These are phyloP conservation scores for Drosophila setosimentum DNA, from an alignment of 2,888 invertebrate genomes.

Conservation along the genomic window DNA sequence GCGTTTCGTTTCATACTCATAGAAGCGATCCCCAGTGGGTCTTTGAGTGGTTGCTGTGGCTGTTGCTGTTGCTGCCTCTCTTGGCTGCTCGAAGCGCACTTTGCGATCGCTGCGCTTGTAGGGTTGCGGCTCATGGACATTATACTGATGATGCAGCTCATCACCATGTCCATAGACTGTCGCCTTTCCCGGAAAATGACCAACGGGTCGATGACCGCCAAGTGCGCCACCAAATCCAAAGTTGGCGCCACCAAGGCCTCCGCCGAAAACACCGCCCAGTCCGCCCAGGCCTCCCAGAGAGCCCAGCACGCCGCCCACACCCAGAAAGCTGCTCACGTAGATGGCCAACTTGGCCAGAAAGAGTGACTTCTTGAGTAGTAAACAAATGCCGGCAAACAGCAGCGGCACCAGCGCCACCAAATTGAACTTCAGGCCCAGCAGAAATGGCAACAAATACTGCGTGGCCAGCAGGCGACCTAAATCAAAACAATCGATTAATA, in stretches of 20 bases:
- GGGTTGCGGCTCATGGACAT: slow-evolving; percentile 68
- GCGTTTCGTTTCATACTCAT: slow-evolving; percentile 83
- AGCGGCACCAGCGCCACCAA: slow-evolving; percentile 90
- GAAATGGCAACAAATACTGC: slow-evolving; percentile 91
- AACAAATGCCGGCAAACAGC: slow-evolving; percentile 89
- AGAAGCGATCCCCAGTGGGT: slow-evolving; percentile 79
- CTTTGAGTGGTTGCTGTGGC: slow-evolving; percentile 29
- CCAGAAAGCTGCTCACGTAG: slow-evolving; percentile 89
- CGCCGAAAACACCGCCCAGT: slow-evolving; percentile 56
- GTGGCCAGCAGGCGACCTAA: slow-evolving; percentile 90
- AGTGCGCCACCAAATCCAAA: slow-evolving; percentile 55
- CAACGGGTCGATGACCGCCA: slow-evolving; percentile 57
- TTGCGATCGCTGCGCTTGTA: slow-evolving; percentile 82
- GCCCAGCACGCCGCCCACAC: slow-evolving; percentile 86
- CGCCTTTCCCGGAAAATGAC: slow-evolving; percentile 78
- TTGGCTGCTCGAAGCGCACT: slow-evolving; percentile 76
- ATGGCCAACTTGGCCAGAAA: slow-evolving; percentile 91
- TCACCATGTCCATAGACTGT: slow-evolving; percentile 71
- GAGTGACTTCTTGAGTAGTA: slow-evolving; percentile 92
- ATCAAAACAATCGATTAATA: neutral
- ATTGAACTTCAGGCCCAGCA: slow-evolving; percentile 93
- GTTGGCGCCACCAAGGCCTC: slow-evolving; percentile 35
- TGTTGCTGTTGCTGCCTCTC: slow-evolving; percentile 47
- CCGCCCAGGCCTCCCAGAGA: slow-evolving; percentile 71
- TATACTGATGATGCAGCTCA: slow-evolving; percentile 74